Evolutionary conservation across 2,113 vertebrate species (phyloP).

Genomic region (Glareola pratincola): DNA sequence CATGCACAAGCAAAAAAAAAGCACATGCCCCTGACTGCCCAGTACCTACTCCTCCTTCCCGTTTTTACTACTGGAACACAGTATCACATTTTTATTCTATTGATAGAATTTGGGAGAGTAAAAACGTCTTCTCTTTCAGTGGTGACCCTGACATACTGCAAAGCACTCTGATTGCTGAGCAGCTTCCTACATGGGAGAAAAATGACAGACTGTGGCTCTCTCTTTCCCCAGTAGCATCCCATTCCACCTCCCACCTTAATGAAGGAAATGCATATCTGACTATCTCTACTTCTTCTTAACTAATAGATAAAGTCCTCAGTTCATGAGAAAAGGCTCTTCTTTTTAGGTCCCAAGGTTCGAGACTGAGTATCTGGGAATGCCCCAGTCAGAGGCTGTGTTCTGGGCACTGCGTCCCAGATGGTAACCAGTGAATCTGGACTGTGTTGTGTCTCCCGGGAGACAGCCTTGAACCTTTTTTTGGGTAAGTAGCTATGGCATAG

Average conservation of each 20-base stretch:
- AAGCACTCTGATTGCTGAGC: not conserved
- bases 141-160: not conserved
- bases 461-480: not conserved
- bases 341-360: not conserved
- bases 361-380: not conserved
- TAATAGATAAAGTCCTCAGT: not conserved
- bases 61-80: not conserved
- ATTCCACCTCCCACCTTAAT: not conserved
- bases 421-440: not conserved
- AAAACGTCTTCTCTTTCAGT: not conserved
- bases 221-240: not conserved
- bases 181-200: not conserved
- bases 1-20: accelerated
- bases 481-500: not conserved
- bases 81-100: not conserved
- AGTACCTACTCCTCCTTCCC: not conserved
- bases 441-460: not conserved
- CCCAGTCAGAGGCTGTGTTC: not conserved
- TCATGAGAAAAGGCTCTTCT: not conserved
- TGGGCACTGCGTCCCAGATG: not conserved
- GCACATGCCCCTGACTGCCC: not conserved
- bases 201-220: not conserved
- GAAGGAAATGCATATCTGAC: not conserved
- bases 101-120: not conserved
- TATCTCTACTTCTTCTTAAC: not conserved